Evolutionary conservation across 2,797 vertebrate genomes (phyloP).

Genomic region (Spheniscus humboldti): DNA sequence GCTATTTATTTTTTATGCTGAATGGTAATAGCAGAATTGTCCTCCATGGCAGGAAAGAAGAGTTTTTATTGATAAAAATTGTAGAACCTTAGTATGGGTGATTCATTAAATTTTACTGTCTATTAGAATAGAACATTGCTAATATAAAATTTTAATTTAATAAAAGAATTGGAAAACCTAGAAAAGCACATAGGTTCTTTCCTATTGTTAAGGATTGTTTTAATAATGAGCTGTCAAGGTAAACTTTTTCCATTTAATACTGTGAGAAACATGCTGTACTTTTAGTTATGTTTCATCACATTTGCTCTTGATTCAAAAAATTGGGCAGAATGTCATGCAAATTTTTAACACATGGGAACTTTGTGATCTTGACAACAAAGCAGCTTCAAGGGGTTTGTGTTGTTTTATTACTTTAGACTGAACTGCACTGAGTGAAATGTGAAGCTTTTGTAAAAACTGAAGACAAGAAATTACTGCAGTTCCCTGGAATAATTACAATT

Average conservation of each 20-base stretch:
- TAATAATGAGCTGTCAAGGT: not conserved
- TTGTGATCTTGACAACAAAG: slow-evolving; percentile 6
- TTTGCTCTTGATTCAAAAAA: not conserved
- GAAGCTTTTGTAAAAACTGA: slow-evolving; percentile 10
- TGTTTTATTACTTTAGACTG: not conserved
- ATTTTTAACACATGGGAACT: not conserved
- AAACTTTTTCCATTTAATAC: not conserved
- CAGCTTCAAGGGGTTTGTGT: not conserved
- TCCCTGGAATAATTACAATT: not conserved
- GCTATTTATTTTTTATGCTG: not conserved
- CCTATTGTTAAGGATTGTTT: not conserved
- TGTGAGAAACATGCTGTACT: not conserved
- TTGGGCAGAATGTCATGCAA: not conserved
- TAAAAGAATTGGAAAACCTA: not conserved
- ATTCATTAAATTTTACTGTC: not conserved
- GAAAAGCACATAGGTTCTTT: not conserved
- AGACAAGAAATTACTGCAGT: not conserved
- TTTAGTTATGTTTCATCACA: not conserved
- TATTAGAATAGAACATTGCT: not conserved
- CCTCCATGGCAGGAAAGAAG: not conserved
- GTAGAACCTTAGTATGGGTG: not conserved
- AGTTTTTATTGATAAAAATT: not conserved
- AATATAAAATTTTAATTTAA: not conserved
- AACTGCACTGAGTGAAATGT: not conserved
- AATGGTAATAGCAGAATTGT: not conserved